Evolutionary conservation across 2,888 invertebrate species (phyloP).

Genomic region (Rhogogaster chlorosoma): DNA sequence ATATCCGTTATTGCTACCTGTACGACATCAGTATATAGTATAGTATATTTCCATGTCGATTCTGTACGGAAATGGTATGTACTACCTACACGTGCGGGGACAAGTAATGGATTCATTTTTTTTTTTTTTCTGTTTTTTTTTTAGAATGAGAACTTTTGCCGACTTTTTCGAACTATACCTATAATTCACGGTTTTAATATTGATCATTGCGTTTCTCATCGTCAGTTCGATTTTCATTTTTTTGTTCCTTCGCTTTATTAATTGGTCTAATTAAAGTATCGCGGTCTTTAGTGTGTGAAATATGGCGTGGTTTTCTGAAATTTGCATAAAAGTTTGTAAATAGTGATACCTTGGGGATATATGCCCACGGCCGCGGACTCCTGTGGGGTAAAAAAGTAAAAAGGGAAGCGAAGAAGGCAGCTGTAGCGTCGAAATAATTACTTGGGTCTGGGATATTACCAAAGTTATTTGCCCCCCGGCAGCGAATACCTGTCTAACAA

Average conservation of each 20-base stretch:
- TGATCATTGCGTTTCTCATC: not conserved
- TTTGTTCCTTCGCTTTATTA: not conserved
- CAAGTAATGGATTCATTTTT: slow-evolving; percentile 1
- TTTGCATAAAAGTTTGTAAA: not conserved
- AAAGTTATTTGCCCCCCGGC: slow-evolving; percentile 45
- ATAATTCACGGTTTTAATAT: not conserved
- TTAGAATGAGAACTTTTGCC: not conserved
- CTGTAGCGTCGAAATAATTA: slow-evolving; percentile 38
- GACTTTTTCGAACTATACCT: not conserved
- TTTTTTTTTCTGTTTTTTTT: not conserved
- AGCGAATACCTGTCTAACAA: slow-evolving; percentile 46
- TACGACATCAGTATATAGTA: not conserved
- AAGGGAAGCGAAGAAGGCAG: not conserved
- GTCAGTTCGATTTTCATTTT: not conserved
- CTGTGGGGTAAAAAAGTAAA: not conserved
- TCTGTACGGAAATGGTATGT: not conserved
- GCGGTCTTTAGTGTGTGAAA: not conserved
- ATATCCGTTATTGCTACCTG: slow-evolving; percentile 34
- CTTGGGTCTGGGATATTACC: slow-evolving; percentile 28
- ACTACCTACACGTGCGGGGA: not conserved
- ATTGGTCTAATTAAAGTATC: not conserved
- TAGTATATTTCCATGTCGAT: slow-evolving; percentile 4
- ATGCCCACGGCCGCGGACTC: not conserved
- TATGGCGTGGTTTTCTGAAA: not conserved
- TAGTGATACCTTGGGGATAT: not conserved